A percentile compares a stretch with the other conserved stretches of the same genome.
Evolutionary conservation across 1,140 invertebrate species (phyloP).

Genomic region (Pogonomyrmex californicus): DNA sequence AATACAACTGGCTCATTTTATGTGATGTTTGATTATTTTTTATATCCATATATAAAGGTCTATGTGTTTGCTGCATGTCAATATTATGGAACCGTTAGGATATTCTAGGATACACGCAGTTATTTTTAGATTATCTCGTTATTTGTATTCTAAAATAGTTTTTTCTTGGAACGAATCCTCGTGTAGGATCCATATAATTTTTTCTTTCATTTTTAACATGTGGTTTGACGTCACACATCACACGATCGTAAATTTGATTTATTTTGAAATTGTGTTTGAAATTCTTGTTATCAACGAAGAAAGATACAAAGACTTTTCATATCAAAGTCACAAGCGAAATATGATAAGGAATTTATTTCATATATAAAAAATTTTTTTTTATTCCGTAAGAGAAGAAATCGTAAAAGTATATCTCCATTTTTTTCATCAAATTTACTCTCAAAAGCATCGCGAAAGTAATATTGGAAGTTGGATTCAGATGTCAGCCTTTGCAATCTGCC

Average conservation of each 20-base stretch:
- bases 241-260: slow-evolving; percentile 59
- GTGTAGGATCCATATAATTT: slow-evolving; percentile 59
- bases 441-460: slow-evolving; percentile 40
- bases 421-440: background rate
- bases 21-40: slow-evolving; percentile 34
- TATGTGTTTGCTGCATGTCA: background rate
- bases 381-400: background rate
- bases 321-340: background rate
- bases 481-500: slow-evolving; percentile 55
- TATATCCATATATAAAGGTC: background rate
- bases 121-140: slow-evolving; percentile 65
- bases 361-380: background rate
- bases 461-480: slow-evolving; percentile 45
- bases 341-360: background rate
- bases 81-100: slow-evolving; percentile 24
- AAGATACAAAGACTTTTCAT: background rate
- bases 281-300: slow-evolving; percentile 3
- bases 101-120: slow-evolving; percentile 11
- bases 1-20: background rate
- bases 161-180: slow-evolving; percentile 64
- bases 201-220: slow-evolving; percentile 68
- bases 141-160: slow-evolving; percentile 65
- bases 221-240: slow-evolving; percentile 72
- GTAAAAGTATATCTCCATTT: background rate
- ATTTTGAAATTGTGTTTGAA: background rate